Conservation (phyloP, 1,140 invertebrate species). For the Scaptomyza graminum region DNA sequence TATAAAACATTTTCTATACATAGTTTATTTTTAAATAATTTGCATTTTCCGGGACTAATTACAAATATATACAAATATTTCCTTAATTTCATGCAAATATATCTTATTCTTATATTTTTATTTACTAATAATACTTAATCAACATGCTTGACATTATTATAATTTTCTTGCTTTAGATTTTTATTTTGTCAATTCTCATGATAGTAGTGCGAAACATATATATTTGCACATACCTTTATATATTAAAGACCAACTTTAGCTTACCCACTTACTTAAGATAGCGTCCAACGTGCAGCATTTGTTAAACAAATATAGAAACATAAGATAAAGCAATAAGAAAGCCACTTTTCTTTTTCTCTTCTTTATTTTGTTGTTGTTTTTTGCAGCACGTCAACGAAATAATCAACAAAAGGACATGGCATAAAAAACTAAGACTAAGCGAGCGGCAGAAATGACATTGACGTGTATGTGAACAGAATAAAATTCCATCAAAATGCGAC, state of each 20-base stretch:
- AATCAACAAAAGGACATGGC: conserved; percentile 73
- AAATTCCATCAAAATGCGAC: conserved; percentile 78
- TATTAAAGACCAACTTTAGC: not conserved
- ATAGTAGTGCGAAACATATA: not conserved
- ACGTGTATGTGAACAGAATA: conserved; percentile 77
- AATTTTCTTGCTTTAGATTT: no score
- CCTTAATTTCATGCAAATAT: no score
- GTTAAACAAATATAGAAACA: conserved; percentile 12
- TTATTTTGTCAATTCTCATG: no score
- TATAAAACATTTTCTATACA: no score
- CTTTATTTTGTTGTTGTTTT: conserved; percentile 16
- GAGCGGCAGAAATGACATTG: conserved; percentile 78
- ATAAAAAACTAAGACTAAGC: conserved; percentile 57
- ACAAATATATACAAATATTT: no score
- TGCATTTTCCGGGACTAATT: no score
- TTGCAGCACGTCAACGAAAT: conserved; percentile 73
- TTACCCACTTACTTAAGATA: not conserved
- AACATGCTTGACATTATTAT: no score
- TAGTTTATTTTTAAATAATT: no score
- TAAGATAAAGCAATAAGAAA: not conserved
- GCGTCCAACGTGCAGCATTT: conserved; percentile 7
- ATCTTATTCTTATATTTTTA: no score
- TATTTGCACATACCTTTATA: not conserved
- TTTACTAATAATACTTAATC: no score
- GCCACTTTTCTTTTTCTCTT: not conserved